Evolutionary conservation across 2,888 invertebrate genomes (phyloP).

Genomic region (Smittia sp.): DNA sequence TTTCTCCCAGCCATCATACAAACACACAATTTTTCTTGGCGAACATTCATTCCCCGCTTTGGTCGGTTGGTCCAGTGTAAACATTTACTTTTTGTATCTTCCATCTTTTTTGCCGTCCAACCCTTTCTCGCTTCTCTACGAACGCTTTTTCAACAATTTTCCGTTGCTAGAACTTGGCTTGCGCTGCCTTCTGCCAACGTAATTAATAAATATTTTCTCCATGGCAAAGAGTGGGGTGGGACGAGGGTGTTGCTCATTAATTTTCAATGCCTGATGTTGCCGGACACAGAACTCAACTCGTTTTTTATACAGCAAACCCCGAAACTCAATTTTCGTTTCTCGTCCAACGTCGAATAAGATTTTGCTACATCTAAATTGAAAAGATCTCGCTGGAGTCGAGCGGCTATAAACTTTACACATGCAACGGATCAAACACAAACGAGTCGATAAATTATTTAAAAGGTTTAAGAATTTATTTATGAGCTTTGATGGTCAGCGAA

Average conservation of each 20-base stretch:
- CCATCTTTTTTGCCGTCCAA: slow-evolving; percentile 17
- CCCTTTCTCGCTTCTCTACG: background rate
- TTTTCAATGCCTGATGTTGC: slow-evolving; percentile 28
- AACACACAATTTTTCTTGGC: slow-evolving; percentile 5
- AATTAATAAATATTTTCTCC: slow-evolving; percentile 41
- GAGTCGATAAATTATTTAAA: too few species aligned
- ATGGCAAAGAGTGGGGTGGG: slow-evolving; percentile 4
- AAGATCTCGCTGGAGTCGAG: background rate
- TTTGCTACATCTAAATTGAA: background rate
- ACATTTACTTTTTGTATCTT: slow-evolving; percentile 37
- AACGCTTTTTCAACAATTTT: slow-evolving; percentile 22
- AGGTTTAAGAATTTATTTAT: too few species aligned
- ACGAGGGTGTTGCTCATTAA: background rate
- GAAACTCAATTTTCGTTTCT: background rate
- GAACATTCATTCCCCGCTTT: background rate
- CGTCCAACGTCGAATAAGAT: background rate
- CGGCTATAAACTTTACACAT: background rate
- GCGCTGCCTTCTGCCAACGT: slow-evolving; percentile 2
- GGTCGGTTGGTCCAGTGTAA: slow-evolving; percentile 20
- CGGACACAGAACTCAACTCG: slow-evolving; percentile 8
- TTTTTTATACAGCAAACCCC: background rate
- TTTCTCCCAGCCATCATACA: slow-evolving; percentile 26
- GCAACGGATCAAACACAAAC: too few species aligned
- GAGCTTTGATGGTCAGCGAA: too few species aligned
- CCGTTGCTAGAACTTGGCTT: background rate